phyloP scores from a whole-genome alignment of 2,113 vertebrate genomes.

The Neotoma lepida region DNA sequence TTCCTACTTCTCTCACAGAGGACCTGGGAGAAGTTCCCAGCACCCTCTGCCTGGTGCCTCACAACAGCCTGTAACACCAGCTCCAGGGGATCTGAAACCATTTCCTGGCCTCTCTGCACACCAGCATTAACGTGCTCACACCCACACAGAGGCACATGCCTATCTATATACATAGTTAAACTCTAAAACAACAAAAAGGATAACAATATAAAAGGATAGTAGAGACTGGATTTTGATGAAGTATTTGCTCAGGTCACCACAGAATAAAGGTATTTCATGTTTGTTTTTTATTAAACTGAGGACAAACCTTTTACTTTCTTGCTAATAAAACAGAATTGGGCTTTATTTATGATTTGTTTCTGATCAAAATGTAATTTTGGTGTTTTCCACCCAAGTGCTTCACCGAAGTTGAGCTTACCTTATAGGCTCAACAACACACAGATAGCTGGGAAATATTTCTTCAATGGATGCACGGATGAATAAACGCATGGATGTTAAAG shows the following conservation, averaged over 20 bases:
- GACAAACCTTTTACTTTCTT: not conserved
- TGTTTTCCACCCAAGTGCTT: not conserved
- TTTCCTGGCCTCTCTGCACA: not conserved
- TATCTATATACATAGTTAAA: not conserved
- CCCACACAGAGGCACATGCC: too few relatives aligned
- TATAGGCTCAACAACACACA: not conserved
- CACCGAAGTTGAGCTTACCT: too few relatives aligned
- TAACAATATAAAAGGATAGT: not conserved
- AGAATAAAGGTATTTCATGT: not conserved
- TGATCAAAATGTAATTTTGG: not conserved
- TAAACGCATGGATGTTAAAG: not conserved
- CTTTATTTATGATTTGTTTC: constrained; percentile 1
- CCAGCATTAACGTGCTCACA: not conserved
- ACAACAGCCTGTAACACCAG: not conserved
- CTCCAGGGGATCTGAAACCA: not conserved
- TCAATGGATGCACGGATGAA: not conserved
- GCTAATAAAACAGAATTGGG: constrained; percentile 43
- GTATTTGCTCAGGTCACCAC: not conserved
- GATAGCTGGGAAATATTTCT: not conserved
- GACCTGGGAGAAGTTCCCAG: not conserved
- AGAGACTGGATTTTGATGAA: constrained; percentile 10
- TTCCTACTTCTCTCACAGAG: not conserved
- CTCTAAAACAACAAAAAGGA: not conserved
- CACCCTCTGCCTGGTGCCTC: not conserved
- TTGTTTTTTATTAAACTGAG: not conserved